A percentile compares a stretch with the other conserved stretches of the same genome.
These are phyloP conservation scores for Amphiura filiformis DNA, from an alignment of 35 echinoderm and acorn worm genomes.

Conservation along the genomic window DNA sequence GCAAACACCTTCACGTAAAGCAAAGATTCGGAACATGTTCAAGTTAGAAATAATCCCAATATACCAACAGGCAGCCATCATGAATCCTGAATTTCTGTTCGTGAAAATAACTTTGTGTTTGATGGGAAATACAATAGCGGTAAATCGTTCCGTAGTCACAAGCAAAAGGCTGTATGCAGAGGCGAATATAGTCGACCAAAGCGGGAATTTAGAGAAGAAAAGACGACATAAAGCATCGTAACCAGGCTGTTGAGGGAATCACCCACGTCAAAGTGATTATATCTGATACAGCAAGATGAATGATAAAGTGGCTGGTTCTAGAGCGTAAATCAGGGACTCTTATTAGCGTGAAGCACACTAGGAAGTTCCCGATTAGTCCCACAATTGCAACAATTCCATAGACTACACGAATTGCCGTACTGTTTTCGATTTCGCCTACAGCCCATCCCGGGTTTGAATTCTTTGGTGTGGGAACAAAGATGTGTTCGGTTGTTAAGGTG, in stretches of 20 bases:
- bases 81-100: conserved; percentile 31
- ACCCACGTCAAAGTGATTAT: conserved; percentile 43
- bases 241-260: conserved; percentile 27
- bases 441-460: conserved; percentile 39
- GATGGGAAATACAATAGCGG: conserved; percentile 77
- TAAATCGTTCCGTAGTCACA: conserved; percentile 72
- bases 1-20: background rate
- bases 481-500: too few species aligned
- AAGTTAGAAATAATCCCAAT: conserved; percentile 62
- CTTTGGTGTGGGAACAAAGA: background rate
- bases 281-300: conserved; percentile 53
- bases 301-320: conserved; percentile 74
- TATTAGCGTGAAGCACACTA: conserved; percentile 67
- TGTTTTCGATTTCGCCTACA: conserved; percentile 61
- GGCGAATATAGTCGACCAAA: conserved; percentile 70
- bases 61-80: conserved; percentile 75
- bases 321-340: conserved; percentile 58
- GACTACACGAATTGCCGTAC: conserved; percentile 27
- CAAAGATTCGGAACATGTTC: conserved; percentile 59
- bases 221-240: conserved; percentile 63
- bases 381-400: conserved; percentile 63
- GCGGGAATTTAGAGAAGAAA: conserved; percentile 62
- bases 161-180: conserved; percentile 72
- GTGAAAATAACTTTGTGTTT: conserved; percentile 62
- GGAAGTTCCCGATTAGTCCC: conserved; percentile 64